Percentiles rank a stretch among this genome's conserved stretches.
Evolutionary conservation across 2,888 invertebrate genomes (phyloP).

Genomic region (Ernsta delagoae): DNA sequence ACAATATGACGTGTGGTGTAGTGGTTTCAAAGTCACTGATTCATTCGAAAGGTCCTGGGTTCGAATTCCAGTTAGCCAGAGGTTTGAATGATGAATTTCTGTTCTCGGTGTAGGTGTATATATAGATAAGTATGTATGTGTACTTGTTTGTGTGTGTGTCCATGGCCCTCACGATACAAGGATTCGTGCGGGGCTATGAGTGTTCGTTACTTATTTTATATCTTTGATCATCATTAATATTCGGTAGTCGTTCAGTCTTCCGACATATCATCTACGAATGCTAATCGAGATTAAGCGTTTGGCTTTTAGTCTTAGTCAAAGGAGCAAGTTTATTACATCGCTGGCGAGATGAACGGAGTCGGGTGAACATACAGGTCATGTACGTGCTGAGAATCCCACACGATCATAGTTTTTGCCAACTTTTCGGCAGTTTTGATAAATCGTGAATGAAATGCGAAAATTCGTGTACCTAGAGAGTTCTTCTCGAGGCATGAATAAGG

Average conservation of each 20-base stretch:
- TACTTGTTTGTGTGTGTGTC: too few species aligned
- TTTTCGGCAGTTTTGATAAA: constrained; percentile 8
- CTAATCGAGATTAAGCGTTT: constrained; percentile 20
- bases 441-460: constrained; percentile 9
- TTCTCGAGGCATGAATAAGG: too few species aligned
- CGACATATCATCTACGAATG: constrained; percentile 12
- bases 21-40: not conserved
- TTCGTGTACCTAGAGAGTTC: not conserved
- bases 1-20: not conserved
- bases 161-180: too few species aligned
- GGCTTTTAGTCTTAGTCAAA: constrained; percentile 13
- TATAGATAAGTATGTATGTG: too few species aligned
- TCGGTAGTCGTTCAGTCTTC: not conserved
- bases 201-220: too few species aligned
- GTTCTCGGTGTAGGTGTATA: too few species aligned
- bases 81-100: too few species aligned
- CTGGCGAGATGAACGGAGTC: constrained; percentile 10
- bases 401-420: constrained; percentile 4
- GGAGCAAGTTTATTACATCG: constrained; percentile 10
- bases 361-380: constrained; percentile 9
- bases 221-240: constrained; percentile 11
- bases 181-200: too few species aligned
- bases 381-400: constrained; percentile 11
- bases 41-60: too few species aligned
- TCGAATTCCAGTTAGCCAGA: too few species aligned